Base-by-base conservation (phyloP, 2,888 invertebrate species). In the Drosophila mayaguana region DNA sequence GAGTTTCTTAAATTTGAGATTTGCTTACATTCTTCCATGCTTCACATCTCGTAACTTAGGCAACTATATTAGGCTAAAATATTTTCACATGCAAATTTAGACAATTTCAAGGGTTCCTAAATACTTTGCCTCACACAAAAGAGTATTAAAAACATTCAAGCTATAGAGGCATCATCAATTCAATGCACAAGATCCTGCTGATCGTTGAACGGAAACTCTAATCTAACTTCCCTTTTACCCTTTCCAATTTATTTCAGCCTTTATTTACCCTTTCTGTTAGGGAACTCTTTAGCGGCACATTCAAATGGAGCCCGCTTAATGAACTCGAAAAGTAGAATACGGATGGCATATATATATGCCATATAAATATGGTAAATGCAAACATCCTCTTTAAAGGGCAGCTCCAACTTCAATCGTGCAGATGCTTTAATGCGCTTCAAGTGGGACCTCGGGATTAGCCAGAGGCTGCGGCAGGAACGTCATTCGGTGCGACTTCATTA, bases 361-460 rank as follows among this genome's bases (percentile, higher is more conserved):
- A 67, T 59, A 82, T 61, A 81, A 81, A 82, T 73, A 40, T 34
- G 53, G 40, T 55, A 83, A 84, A 86, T 77, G 53, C 70, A 60
- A 55, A 82, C 84, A 83, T 84, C 84, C 84, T 86, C 76, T 79
- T 78, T 80, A 71, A 51, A 51, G 54, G 66, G 50, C 62, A 43
- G 22, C 20, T 14, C 22, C 43, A 75, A 34, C 28, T 48, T 11
- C 32, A 50, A 56, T 71, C 68, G 65, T 77, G 67, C 54, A 68
- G 62, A 74, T 76, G 67, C 62, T 63, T 69, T 72, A 68, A 55
- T 76, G 61, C 57, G 43, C 43, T 60, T 11, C 67, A 63, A 78
- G 57, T 68, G 62, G 50, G 40, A 28, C 46, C 46, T 22, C 45
- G 57, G 61, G 46, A 60, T 65, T 65, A 74, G 78, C 65, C 46